These are phyloP conservation scores for Globicephala melas DNA, from an alignment of 2,113 vertebrate genomes.

Conservation along the genomic window DNA sequence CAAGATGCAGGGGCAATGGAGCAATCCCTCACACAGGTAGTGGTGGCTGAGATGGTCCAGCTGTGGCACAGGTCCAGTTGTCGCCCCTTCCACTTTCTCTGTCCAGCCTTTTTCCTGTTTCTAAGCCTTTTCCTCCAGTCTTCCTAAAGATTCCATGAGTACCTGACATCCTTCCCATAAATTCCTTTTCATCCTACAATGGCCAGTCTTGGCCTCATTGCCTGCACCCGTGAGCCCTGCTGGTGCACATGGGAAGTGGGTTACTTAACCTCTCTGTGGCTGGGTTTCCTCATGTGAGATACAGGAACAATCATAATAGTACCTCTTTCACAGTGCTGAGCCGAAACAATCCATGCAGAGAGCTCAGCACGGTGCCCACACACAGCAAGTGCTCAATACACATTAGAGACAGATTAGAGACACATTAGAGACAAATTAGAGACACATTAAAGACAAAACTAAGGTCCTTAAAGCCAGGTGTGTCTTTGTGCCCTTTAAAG, in stretches of 20 bases:
- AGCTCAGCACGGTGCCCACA: accelerated
- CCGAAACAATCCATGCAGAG: accelerated
- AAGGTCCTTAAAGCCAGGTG: background rate
- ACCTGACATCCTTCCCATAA: background rate
- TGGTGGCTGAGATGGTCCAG: accelerated
- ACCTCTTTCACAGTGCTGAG: background rate
- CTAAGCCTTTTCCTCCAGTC: background rate
- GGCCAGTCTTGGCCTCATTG: background rate
- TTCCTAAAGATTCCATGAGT: background rate
- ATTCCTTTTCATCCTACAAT: background rate
- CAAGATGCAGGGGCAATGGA: background rate
- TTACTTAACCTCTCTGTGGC: background rate
- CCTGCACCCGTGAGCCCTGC: background rate
- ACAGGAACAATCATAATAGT: background rate
- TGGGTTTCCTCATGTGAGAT: background rate
- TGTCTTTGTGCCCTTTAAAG: background rate
- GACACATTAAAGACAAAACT: background rate
- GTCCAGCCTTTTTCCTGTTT: background rate
- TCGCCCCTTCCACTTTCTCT: background rate
- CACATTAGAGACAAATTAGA: no score
- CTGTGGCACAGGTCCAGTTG: background rate
- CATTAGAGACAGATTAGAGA: no score
- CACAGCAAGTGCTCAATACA: background rate
- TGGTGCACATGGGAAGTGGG: accelerated
- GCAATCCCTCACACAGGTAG: accelerated